A percentile compares a stretch with the other conserved stretches of the same genome.
phyloP scores from a whole-genome alignment of 2,113 vertebrate species.

The Brachirus orientalis region DNA sequence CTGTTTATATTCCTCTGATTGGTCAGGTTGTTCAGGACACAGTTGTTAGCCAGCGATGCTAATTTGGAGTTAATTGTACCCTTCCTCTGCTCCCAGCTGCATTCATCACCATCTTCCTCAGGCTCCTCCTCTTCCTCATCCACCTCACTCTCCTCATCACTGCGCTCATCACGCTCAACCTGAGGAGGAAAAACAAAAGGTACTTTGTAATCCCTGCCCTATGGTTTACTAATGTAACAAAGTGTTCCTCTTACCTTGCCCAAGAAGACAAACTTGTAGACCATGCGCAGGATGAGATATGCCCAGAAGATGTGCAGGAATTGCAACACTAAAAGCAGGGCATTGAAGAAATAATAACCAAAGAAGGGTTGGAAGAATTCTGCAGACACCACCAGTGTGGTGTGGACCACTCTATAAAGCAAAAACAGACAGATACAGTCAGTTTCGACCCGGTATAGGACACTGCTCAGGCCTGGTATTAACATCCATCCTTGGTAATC shows the following conservation, averaged over 20 bases:
- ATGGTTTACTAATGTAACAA: background rate
- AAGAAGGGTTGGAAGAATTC: constrained; percentile 84
- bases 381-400: constrained; percentile 84
- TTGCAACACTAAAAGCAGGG: constrained; percentile 86
- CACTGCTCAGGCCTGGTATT: too few species aligned
- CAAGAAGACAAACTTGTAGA: constrained; percentile 83
- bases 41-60: constrained; percentile 75
- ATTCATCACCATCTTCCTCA: constrained; percentile 52
- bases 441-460: too few species aligned
- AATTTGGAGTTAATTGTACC: constrained; percentile 68
- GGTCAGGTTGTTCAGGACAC: constrained; percentile 78
- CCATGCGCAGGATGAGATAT: constrained; percentile 90
- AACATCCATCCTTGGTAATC: too few species aligned
- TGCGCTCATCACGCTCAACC: constrained; percentile 91
- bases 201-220: accelerated
- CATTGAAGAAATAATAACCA: constrained; percentile 91
- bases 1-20: constrained; percentile 77
- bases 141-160: constrained; percentile 89
- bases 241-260: constrained; percentile 84
- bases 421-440: constrained; percentile 10
- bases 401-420: constrained; percentile 82
- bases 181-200: constrained; percentile 41
- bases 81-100: constrained; percentile 70
- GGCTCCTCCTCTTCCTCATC: constrained; percentile 83
- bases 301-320: constrained; percentile 93